Percentiles rank a stretch among this genome's conserved stretches.
Evolutionary conservation across 2,113 vertebrate species (phyloP).

Genomic region (Oreochromis tanganicae): DNA sequence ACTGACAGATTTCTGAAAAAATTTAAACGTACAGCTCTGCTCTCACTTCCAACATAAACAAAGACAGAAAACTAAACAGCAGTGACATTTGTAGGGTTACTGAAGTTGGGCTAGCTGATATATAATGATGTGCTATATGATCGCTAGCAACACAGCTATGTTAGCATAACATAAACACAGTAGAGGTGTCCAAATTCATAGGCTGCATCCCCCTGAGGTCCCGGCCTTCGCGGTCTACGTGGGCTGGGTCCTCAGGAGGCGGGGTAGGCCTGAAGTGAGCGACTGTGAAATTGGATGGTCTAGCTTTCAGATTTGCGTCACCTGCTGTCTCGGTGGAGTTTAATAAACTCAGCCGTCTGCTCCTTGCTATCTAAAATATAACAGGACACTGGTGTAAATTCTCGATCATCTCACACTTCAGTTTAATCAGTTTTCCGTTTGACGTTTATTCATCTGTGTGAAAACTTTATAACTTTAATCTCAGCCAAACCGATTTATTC

Average conservation of each 20-base stretch:
- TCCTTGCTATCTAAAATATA: not conserved
- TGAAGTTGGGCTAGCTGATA: too few species aligned
- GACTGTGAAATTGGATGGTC: not conserved
- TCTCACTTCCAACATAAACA: too few species aligned
- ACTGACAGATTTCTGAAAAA: too few species aligned
- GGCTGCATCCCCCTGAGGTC: not conserved
- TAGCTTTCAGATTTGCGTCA: not conserved
- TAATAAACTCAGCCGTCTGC: not conserved
- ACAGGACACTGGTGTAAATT: not conserved
- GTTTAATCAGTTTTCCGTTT: not conserved
- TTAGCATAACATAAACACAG: not conserved
- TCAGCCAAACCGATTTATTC: not conserved
- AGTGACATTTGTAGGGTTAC: too few species aligned
- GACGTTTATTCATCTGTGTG: not conserved
- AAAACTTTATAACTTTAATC: not conserved
- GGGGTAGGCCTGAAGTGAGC: not conserved
- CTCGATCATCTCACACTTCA: not conserved
- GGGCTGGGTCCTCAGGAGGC: not conserved
- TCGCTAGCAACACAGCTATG: not conserved
- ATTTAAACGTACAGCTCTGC: too few species aligned
- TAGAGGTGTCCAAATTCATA: not conserved
- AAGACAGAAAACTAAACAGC: too few species aligned
- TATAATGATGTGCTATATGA: too few species aligned
- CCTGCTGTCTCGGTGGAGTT: not conserved
- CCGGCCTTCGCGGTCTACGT: not conserved